phyloP scores from a whole-genome alignment of 64 coral and sea anemone genomes.

The Trachythela sp. region DNA sequence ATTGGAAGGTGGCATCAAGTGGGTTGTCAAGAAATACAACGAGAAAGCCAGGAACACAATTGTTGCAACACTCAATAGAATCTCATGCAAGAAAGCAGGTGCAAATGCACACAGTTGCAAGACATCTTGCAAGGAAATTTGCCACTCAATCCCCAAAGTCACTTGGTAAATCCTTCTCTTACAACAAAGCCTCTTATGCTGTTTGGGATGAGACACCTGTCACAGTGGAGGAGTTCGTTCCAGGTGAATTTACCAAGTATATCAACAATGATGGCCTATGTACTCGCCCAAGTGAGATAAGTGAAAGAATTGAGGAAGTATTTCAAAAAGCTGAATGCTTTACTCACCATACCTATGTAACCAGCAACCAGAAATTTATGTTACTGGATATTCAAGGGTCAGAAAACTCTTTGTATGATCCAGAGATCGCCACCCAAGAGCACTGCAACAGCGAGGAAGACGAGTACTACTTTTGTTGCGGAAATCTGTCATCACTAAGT shows the following conservation, averaged over 20 bases:
- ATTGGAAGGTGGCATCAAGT: not conserved
- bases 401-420: slow-evolving; percentile 12
- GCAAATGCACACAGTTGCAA: not conserved
- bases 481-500: not conserved
- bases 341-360: not conserved
- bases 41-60: slow-evolving; percentile 12
- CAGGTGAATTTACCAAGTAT: not conserved
- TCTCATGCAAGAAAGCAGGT: not conserved
- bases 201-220: not conserved
- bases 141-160: not conserved
- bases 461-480: not conserved
- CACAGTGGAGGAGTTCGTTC: slow-evolving; percentile 6
- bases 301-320: not conserved
- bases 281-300: not conserved
- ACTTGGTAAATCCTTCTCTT: not conserved
- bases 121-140: not conserved
- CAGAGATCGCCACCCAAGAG: slow-evolving; percentile 23
- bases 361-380: not conserved
- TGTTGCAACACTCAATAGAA: not conserved
- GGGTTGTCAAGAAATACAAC: slow-evolving; percentile 12
- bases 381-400: slow-evolving; percentile 33
- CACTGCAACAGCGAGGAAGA: not conserved
- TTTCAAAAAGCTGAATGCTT: slow-evolving; percentile 1
- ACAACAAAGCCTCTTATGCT: not conserved
- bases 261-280: not conserved